Base-by-base conservation (phyloP, 2,888 invertebrate genomes). In the Sinohyriopsis cumingii region DNA sequence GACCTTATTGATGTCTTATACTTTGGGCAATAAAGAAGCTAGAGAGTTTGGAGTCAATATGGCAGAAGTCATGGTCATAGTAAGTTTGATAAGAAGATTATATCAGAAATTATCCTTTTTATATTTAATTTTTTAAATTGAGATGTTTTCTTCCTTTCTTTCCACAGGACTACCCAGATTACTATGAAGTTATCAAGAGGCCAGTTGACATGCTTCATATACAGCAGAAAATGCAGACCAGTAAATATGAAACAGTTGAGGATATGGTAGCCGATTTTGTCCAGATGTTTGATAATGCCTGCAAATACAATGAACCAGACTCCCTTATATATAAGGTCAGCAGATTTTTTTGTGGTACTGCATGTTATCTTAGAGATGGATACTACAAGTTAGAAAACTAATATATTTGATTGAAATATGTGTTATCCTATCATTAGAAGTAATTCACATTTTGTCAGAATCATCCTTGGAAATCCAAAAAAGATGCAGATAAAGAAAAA, bases 201-300 rank as follows among this genome's bases (percentile, higher is more conserved):
- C 99, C 99, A 0, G 95, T 99, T 72, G 99, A 99, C 91, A 91
- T 99, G 87, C 95, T 96, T 91, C 94, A 94, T 66, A 96, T 99
- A 69, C 97, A 97, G 0, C 94, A 94, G 75, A 96, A 96, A 90
- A 95, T 99, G 75, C 95, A 95, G 89, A 93, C 93, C 76, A 94
- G 94, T 66, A 94, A 95, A 72, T 99, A 99, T 87, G 91, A 92
- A 0, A 93, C 91, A 76, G 89, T 99, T 54, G 91, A 92, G 59
- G 97, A 98, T 74, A 93, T 99, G 92, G 97, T 98, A 88, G 94
- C 94, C 69, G 99, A 99, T 92, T 91, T 99, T 68, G 91, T 95
- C 78, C 92, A 95, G 71, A 96, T 99, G 95, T 96, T 96, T 76
- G 94, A 96, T 82, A 99, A 99, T 90, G 99, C 99, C 0, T 98